These are phyloP conservation scores for Ophion slaviceki DNA, from an alignment of 2,888 invertebrate genomes.

Conservation along the genomic window DNA sequence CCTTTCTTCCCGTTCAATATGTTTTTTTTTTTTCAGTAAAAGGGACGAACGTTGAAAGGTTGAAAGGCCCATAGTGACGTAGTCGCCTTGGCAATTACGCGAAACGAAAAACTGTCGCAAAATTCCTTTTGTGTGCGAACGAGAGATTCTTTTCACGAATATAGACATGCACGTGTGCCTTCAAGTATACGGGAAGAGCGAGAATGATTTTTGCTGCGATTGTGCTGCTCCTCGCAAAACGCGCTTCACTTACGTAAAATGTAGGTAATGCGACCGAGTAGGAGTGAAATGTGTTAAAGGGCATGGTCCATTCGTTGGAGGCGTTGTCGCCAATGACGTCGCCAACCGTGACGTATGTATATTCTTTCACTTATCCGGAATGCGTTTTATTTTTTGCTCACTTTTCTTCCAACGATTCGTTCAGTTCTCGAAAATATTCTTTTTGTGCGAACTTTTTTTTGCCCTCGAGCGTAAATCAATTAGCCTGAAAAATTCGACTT, in stretches of 20 bases:
- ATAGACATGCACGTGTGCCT: constrained; percentile 15
- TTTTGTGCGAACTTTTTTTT: no score
- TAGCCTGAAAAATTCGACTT: no score
- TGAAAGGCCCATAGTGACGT: background rate
- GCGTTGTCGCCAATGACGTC: background rate
- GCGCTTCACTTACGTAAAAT: constrained; percentile 17
- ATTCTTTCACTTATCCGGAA: no score
- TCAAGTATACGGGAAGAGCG: constrained; percentile 19
- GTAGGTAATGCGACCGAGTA: background rate
- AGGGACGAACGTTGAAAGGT: background rate
- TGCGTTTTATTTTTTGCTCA: no score
- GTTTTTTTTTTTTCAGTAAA: constrained; percentile 2
- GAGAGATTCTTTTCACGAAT: constrained; percentile 49
- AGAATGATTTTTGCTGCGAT: constrained; percentile 49
- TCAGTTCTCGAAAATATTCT: no score
- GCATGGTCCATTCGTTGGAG: background rate
- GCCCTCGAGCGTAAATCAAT: no score
- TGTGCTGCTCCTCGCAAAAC: constrained; percentile 27
- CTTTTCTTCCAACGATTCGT: no score
- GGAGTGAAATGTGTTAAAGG: background rate
- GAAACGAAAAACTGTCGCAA: constrained; percentile 24
- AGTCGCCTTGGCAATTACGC: constrained; percentile 10
- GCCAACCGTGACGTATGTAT: background rate
- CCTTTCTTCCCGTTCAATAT: no score
- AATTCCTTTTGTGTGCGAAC: constrained; percentile 10